These are phyloP conservation scores for Napeogenes sylphis DNA, from an alignment of 2,888 invertebrate genomes.

Conservation along the genomic window DNA sequence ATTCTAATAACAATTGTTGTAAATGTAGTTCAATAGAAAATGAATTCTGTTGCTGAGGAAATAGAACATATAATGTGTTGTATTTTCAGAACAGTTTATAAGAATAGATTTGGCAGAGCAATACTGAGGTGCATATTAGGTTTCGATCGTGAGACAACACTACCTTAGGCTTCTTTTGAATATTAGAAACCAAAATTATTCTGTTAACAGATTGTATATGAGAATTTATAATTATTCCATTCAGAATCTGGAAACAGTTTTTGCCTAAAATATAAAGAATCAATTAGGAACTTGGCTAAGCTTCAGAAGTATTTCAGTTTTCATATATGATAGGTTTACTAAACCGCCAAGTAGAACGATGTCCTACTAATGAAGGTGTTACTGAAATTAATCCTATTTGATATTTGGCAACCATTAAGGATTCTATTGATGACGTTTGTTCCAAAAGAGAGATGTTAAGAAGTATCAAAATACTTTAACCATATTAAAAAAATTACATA, in stretches of 20 bases:
- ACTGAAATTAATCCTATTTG: slow-evolving; percentile 14
- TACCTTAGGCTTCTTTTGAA: slow-evolving; percentile 45
- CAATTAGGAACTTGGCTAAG: slow-evolving; percentile 11
- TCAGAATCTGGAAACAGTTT: too few relatives aligned
- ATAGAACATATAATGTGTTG: slow-evolving; percentile 28
- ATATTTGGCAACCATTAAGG: slow-evolving; percentile 15
- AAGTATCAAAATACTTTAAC: too few relatives aligned
- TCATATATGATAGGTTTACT: slow-evolving; percentile 13
- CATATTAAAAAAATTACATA: not conserved
- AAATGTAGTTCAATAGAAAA: slow-evolving; percentile 19
- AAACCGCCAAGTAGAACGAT: slow-evolving; percentile 27
- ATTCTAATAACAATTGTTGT: slow-evolving; percentile 10
- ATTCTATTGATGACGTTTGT: not conserved
- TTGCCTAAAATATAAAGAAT: slow-evolving; percentile 2
- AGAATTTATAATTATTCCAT: not conserved
- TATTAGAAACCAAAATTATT: not conserved
- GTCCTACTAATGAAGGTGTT: slow-evolving; percentile 25
- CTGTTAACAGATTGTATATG: too few relatives aligned
- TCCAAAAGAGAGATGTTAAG: not conserved
- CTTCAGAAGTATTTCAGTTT: slow-evolving; percentile 12
- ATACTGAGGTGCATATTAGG: slow-evolving; percentile 48
- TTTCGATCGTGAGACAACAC: slow-evolving; percentile 47
- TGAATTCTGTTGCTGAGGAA: slow-evolving; percentile 6
- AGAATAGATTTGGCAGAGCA: slow-evolving; percentile 66
- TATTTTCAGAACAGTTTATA: slow-evolving; percentile 39